Evolutionary conservation across 2,113 vertebrate genomes (phyloP).

Genomic region (Trinectes maculatus): DNA sequence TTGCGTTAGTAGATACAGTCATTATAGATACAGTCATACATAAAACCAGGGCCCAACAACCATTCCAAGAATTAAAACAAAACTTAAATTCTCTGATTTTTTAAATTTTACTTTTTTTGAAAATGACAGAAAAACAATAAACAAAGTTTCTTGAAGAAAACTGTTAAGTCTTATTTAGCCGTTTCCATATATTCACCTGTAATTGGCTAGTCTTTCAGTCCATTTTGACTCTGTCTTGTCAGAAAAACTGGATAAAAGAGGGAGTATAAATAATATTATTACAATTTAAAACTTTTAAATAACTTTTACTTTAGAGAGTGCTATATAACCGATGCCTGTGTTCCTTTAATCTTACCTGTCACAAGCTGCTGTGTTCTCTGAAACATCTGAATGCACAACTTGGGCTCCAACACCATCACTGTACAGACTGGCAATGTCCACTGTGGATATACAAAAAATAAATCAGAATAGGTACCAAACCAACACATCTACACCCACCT

Average conservation of each 20-base stretch:
- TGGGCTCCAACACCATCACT: slow-evolving; percentile 16
- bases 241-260: slow-evolving; percentile 27
- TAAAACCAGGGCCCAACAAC: no score
- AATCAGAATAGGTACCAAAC: not conserved
- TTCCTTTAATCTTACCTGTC: slow-evolving; percentile 20
- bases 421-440: slow-evolving; percentile 56
- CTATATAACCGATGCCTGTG: not conserved
- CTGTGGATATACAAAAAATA: slow-evolving; percentile 31
- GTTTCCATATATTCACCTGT: slow-evolving; percentile 61
- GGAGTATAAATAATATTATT: not conserved
- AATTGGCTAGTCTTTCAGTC: slow-evolving; percentile 75
- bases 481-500: not conserved
- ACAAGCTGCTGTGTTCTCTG: slow-evolving; percentile 18
- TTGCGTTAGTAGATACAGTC: not conserved
- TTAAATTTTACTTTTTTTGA: no score
- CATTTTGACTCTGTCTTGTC: slow-evolving; percentile 67
- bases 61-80: no score
- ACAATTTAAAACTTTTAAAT: not conserved
- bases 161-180: not conserved
- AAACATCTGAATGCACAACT: slow-evolving; percentile 17
- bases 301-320: not conserved
- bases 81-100: no score
- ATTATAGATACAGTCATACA: no score
- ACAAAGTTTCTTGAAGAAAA: not conserved
- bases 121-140: not conserved